phyloP scores from a whole-genome alignment of 2,888 invertebrate species.

The Dicycla oo region DNA sequence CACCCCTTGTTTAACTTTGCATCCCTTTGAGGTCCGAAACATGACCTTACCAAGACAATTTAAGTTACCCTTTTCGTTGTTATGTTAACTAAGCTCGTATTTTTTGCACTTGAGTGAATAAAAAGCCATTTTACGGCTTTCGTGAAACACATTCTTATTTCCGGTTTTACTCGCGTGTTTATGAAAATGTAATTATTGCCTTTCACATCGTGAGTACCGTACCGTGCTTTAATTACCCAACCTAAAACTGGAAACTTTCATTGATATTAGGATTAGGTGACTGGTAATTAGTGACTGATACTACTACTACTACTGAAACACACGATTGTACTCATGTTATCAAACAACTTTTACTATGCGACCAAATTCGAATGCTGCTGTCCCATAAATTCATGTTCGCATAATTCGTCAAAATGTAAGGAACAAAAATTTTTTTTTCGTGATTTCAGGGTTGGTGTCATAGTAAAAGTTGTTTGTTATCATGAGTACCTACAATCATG shows the following conservation, averaged over 20 bases:
- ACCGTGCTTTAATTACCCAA: slow-evolving; percentile 14
- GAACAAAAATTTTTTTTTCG: too few species aligned
- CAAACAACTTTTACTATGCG: too few species aligned
- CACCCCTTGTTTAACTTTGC: slow-evolving; percentile 2
- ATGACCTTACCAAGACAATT: slow-evolving; percentile 4
- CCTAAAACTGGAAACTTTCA: neutral
- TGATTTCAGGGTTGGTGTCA: too few species aligned
- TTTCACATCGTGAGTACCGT: slow-evolving; percentile 21
- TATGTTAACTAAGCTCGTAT: neutral
- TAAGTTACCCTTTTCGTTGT: neutral
- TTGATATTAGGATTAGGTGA: too few species aligned
- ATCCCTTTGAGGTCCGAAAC: slow-evolving; percentile 20
- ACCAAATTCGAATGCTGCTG: too few species aligned
- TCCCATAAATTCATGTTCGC: too few species aligned
- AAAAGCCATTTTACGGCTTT: neutral
- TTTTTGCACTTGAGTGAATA: slow-evolving; percentile 11
- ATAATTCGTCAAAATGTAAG: too few species aligned
- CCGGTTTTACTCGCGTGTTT: slow-evolving; percentile 15
- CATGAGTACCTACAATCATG: too few species aligned
- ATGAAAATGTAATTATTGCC: slow-evolving; percentile 11
- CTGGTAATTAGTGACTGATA: too few species aligned
- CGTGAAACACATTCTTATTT: slow-evolving; percentile 30
- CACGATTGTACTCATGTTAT: too few species aligned
- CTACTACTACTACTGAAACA: too few species aligned
- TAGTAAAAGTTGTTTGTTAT: too few species aligned